Evolutionary conservation across 1,140 invertebrate species (phyloP), one percentile per base, ranked within the genome.

Genomic region (Cephus cinctus): DNA sequence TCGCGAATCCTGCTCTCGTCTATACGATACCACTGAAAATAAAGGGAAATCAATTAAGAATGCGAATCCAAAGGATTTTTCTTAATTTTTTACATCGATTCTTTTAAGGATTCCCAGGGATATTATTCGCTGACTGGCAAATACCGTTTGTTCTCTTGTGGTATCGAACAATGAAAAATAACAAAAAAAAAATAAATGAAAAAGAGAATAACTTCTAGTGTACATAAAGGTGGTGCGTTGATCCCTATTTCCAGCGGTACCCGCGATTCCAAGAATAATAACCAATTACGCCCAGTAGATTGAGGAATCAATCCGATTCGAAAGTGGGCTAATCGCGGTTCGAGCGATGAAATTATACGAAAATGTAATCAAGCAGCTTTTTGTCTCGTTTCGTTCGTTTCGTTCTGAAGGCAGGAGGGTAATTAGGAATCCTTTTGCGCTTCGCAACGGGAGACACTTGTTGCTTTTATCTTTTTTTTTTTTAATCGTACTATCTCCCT

Each of bases 21-120:
- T 9, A 81, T 63, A 3, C 21, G 59, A 61, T 84, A 84, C 82
- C 82, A 84, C 81, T 84, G 69, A 1, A 69, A 67, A 48, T 43
- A 48, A 52, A 54, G 20, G 47, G 56, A 45, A 46, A 2, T n/a
- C n/a, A n/a, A n/a, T n/a, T n/a, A n/a, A n/a, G n/a, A n/a, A 6
- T 8, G n/a, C n/a, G n/a, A 27, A 27, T n/a, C n/a, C n/a, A n/a
- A n/a, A n/a, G n/a, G n/a, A n/a, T n/a, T 30, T 2, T 27, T 27
- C 6, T 27, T 27, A 6, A 6, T 27, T 27, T 27, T n/a, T n/a
- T n/a, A n/a, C n/a, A n/a, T n/a, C n/a, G n/a, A n/a, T n/a, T n/a
- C n/a, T n/a, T n/a, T n/a, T n/a, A n/a, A n/a, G n/a, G n/a, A n/a
- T n/a, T n/a, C n/a, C n/a, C n/a, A n/a, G n/a, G n/a, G n/a, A n/a